Conservation (phyloP, 1,140 invertebrate genomes). For the Grapholita molesta region DNA sequence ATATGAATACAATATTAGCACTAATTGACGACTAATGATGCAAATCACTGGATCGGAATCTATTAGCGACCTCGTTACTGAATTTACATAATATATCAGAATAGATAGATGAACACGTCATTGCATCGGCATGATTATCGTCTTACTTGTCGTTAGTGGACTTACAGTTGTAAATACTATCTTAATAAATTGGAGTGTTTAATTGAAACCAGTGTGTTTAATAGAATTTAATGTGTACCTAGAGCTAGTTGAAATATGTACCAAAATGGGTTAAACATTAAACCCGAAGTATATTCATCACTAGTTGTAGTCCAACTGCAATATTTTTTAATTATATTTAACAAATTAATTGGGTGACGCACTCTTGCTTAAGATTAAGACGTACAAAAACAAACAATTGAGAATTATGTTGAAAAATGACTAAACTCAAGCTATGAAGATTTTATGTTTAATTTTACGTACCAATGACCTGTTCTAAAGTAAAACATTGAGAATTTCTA, state of each 20-base stretch:
- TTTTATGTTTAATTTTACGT: too few species aligned
- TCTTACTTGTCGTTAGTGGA: not conserved
- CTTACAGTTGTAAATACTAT: not conserved
- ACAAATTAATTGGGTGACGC: too few species aligned
- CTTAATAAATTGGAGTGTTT: not conserved
- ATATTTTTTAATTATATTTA: too few species aligned
- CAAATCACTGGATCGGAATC: constrained; percentile 16
- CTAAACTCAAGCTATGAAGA: too few species aligned
- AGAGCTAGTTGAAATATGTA: not conserved
- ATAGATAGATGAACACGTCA: not conserved
- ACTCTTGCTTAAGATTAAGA: too few species aligned
- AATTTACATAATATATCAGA: constrained; percentile 4
- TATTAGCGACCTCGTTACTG: constrained; percentile 11
- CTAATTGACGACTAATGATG: constrained; percentile 11
- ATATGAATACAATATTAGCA: constrained; percentile 14
- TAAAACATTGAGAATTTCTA: too few species aligned
- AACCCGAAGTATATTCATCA: too few species aligned
- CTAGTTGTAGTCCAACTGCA: too few species aligned
- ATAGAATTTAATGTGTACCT: not conserved
- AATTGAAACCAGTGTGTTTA: not conserved
- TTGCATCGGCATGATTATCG: constrained; percentile 3
- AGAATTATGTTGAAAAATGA: too few species aligned
- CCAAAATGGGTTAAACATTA: too few species aligned
- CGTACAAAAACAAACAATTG: too few species aligned
- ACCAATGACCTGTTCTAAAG: too few species aligned